Base-by-base conservation (phyloP, 2,113 vertebrate species). In the Campylomormyrus tamandua region DNA sequence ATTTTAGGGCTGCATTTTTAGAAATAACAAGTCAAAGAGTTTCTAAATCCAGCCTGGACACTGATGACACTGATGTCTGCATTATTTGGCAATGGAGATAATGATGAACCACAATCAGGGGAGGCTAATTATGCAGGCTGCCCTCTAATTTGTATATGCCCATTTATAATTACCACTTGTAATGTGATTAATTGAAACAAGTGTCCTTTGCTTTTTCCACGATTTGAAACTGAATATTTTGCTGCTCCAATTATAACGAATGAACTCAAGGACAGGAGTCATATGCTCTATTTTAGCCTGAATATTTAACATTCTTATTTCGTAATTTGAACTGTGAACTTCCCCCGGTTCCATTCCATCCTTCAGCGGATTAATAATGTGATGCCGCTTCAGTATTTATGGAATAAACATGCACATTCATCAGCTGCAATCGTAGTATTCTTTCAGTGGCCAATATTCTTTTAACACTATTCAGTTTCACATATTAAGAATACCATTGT, bases 181-280 rank as follows among this genome's bases (percentile, higher is more conserved):
- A 93, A 93, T 91, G 91, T 91, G 91, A 91, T 90, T 91, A 92
- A 92, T 92, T 92, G 91, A 84, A 90, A 92, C 90, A 89, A 91
- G 88, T 90, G 84, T 89, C 91, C 89, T 91, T 66, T 90, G 19
- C 5, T 88, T 84, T 58, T 58, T 21, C 42, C 62, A 49, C 35
- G 15, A 17, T 90, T 85, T 35, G 80, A 70, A 80, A 87, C 83
- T 70, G 85, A 50, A 53, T 24, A 56, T 56, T 52, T 87, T 56
- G 50, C 49, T 53, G 17, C 31, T 39, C 50, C 50, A 13, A 31
- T 35, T 49, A 48, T 50, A 86, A 17, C 27, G 11, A 70, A 70
- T 70, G 62, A 86, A 46, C 42, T 50, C 83, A 46, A 42, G 45
- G 24, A 48, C 83, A 87, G 45, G 10, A 15, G n/a, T 27, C 49